Conservation (phyloP, 2,888 invertebrate genomes). For the Ophion obscuratus region DNA sequence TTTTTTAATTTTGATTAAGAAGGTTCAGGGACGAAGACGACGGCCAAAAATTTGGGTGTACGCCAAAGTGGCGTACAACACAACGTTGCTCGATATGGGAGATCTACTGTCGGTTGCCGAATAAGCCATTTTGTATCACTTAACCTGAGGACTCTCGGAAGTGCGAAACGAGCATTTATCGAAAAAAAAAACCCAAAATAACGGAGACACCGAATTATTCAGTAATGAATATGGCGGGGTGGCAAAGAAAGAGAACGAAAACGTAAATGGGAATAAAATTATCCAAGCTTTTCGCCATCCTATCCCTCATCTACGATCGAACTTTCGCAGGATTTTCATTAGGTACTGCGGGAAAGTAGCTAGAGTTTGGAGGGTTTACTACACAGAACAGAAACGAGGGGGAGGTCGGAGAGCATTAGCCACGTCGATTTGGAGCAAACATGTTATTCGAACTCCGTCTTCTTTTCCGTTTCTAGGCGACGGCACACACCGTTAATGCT, state of each 20-base stretch:
- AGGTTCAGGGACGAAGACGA: no score
- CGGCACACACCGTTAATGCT: constrained; percentile 39
- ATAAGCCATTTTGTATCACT: not conserved
- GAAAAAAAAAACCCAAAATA: not conserved
- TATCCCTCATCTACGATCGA: constrained; percentile 11
- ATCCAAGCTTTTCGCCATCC: not conserved
- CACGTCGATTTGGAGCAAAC: constrained; percentile 74
- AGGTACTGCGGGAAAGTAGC: constrained; percentile 28
- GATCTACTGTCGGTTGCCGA: not conserved
- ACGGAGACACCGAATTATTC: constrained; percentile 19
- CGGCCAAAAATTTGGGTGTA: no score
- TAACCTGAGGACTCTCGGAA: not conserved
- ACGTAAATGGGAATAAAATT: constrained; percentile 26
- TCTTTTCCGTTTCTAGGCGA: constrained; percentile 76
- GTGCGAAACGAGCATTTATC: constrained; percentile 18
- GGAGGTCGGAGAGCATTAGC: constrained; percentile 74
- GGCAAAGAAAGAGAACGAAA: constrained; percentile 4
- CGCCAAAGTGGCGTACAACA: no score
- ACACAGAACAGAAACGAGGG: constrained; percentile 45
- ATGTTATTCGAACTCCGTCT: constrained; percentile 79
- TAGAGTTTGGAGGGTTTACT: constrained; percentile 5
- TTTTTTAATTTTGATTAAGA: no score
- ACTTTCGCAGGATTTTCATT: constrained; percentile 16
- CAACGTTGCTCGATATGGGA: not conserved
- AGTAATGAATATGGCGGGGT: not conserved